These are phyloP conservation scores for Oscheius sp. DNA, from an alignment of 2,888 invertebrate genomes.

Conservation along the genomic window DNA sequence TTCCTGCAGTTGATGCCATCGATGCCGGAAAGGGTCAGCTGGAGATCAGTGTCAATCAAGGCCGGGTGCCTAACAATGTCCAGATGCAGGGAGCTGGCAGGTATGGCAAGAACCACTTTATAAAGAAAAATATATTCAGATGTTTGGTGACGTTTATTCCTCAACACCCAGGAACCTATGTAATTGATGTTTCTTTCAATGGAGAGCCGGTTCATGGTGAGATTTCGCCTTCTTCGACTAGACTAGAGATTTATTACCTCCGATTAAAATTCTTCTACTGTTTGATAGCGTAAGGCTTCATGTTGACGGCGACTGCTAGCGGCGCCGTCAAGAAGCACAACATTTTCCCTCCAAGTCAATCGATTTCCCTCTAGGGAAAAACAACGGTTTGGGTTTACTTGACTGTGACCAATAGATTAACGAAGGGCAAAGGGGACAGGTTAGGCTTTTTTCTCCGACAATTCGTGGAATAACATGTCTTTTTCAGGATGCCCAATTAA, in stretches of 20 bases:
- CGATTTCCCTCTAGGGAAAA: not conserved
- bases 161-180: conserved; percentile 88
- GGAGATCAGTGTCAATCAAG: conserved; percentile 98
- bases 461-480: too few species aligned
- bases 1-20: conserved; percentile 88
- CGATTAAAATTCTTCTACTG: not conserved
- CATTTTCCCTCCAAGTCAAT: not conserved
- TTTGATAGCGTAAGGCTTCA: not conserved
- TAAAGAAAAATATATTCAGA: conserved; percentile 42
- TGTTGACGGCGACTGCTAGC: not conserved
- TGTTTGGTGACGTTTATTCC: conserved; percentile 88
- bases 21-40: conserved; percentile 98
- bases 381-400: conserved; percentile 1
- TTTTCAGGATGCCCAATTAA: conserved; percentile 72
- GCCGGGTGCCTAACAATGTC: conserved; percentile 97
- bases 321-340: not conserved
- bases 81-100: conserved; percentile 92
- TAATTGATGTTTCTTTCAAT: conserved; percentile 94
- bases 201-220: conserved; percentile 90
- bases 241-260: not conserved
- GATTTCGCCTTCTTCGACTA: not conserved
- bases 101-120: conserved; percentile 25
- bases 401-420: conserved; percentile 20
- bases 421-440: not conserved
- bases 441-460: conserved; percentile 3